Evolutionary conservation across 35 echinoderm and acorn worm genomes (phyloP), one percentile per base, ranked within the genome.

Genomic region (Eucidaris tribuloides): DNA sequence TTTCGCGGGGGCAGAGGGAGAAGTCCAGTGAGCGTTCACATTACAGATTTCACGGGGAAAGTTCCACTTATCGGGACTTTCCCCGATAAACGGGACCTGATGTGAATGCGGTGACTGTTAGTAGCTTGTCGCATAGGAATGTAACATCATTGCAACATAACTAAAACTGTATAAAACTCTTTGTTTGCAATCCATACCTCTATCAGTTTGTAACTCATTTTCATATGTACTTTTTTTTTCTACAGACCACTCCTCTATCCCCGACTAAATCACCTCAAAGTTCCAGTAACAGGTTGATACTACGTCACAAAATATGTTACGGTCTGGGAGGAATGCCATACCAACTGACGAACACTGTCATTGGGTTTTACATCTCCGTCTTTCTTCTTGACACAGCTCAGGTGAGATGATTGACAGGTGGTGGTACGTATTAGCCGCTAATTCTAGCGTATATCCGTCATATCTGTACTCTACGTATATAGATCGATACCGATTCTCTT

Each of bases 331-430:
- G 94, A 1, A 92, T 92, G 63, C 94, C 94, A 4, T 97, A 97
- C 40, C 94, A 91, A 30, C 85, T 97, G 0, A 97, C 94, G 44
- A 86, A 91, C 63, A 97, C 89, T 9, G 89, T 97, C 6, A 85
- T 97, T 2, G 94, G 89, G 1, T 97, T 97, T 40, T 97, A 92
- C 66, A 97, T 97, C 49, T 83, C 90, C 3, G 80, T 97, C 5
- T 97, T 92, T 52, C 83, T 97, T 9, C 86, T 97, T 14, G 94
- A 97, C 42, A 92, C 89, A n/a, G 94, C 94, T 24, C 82, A 89
- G 65, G 94, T 92, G 70, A 89, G 82, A n/a, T n/a, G n/a, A n/a
- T n/a, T n/a, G n/a, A n/a, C n/a, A n/a, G n/a, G n/a, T n/a, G n/a
- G n/a, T n/a, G n/a, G n/a, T n/a, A n/a, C n/a, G n/a, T n/a, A n/a